These are phyloP conservation scores for Drosophila parvula DNA, from an alignment of 1,140 invertebrate genomes.

Conservation along the genomic window DNA sequence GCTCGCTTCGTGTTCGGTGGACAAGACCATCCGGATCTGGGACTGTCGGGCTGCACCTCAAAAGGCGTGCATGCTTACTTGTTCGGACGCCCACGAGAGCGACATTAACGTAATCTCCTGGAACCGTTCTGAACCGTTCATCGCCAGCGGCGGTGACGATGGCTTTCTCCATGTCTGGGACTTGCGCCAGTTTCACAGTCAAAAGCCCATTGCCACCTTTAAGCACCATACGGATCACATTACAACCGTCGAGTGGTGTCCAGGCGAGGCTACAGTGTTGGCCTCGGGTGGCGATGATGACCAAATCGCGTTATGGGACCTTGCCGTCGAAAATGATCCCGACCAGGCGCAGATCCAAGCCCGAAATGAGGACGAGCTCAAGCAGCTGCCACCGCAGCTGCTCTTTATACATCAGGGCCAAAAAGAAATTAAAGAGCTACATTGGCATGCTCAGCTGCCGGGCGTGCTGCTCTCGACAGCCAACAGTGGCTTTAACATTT, in stretches of 20 bases:
- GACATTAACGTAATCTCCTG: slow-evolving; percentile 99
- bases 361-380: slow-evolving; percentile 79
- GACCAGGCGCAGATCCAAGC: slow-evolving; percentile 86
- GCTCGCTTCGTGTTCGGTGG: slow-evolving; percentile 97
- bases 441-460: slow-evolving; percentile 98
- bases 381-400: slow-evolving; percentile 96
- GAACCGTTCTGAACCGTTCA: slow-evolving; percentile 96
- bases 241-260: slow-evolving; percentile 99
- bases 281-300: slow-evolving; percentile 97
- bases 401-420: slow-evolving; percentile 99
- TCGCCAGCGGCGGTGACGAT: slow-evolving; percentile 98
- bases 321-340: slow-evolving; percentile 93
- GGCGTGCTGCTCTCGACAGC: slow-evolving; percentile 98
- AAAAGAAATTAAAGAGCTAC: slow-evolving; percentile 98
- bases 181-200: slow-evolving; percentile 93
- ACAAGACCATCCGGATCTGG: slow-evolving; percentile 96
- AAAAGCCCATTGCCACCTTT: slow-evolving; percentile 94
- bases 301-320: slow-evolving; percentile 98
- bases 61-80: slow-evolving; percentile 97
- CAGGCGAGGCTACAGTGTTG: slow-evolving; percentile 95
- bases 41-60: slow-evolving; percentile 93
- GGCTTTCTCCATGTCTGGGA: slow-evolving; percentile 98
- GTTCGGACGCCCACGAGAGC: slow-evolving; percentile 92
- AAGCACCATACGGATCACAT: slow-evolving; percentile 97
- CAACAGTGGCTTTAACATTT: slow-evolving; percentile 97